phyloP scores from a whole-genome alignment of 2,113 vertebrate genomes.

The Ceratotherium simum region DNA sequence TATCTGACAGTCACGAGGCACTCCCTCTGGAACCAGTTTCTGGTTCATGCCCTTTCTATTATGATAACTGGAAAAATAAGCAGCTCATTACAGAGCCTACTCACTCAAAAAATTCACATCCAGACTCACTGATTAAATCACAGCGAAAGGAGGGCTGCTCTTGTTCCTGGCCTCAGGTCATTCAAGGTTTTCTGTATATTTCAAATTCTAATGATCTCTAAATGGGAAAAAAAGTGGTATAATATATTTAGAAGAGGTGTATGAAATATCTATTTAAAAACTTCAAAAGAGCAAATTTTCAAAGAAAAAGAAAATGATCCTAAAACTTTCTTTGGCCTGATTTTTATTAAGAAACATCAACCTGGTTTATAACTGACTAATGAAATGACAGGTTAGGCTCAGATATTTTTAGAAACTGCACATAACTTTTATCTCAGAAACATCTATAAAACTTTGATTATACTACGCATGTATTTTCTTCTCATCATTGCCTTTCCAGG shows the following conservation, averaged over 20 bases:
- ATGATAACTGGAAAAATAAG: constrained; percentile 58
- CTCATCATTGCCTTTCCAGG: not conserved
- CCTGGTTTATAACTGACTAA: not conserved
- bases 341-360: constrained; percentile 15
- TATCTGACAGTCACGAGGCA: constrained; percentile 15
- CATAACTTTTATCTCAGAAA: not conserved
- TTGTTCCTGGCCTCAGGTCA: not conserved
- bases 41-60: constrained; percentile 68
- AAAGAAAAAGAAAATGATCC: not conserved
- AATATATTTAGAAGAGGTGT: constrained; percentile 1
- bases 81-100: constrained; percentile 53
- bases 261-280: constrained; percentile 43
- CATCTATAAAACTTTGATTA: not conserved
- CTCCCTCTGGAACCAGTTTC: constrained; percentile 38
- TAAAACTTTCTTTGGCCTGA: not conserved
- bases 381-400: not conserved
- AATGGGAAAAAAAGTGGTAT: not conserved
- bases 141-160: not conserved
- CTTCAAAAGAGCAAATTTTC: not conserved
- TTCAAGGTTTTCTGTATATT: not conserved
- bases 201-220: constrained; percentile 14
- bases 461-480: not conserved
- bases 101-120: constrained; percentile 58
- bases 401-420: not conserved
- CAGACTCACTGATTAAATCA: constrained; percentile 52